Base-by-base conservation (phyloP, 2,888 invertebrate genomes). In the Acleris emargana region DNA sequence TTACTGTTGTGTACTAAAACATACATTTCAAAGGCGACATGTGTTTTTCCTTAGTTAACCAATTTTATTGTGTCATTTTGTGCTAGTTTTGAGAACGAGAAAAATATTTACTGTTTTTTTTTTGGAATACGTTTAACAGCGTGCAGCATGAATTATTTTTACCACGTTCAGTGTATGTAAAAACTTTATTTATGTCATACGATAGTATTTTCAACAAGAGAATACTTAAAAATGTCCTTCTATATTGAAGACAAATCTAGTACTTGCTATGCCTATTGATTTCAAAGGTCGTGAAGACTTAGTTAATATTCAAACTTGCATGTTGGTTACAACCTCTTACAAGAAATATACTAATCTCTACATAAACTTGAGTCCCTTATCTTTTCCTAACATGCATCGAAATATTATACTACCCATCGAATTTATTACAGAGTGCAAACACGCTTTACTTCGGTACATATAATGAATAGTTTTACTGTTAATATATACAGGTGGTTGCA, bases 1-100 rank as follows among this genome's bases (percentile, higher is more conserved):
- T 67, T 67, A 67, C 63, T 63, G 63, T 67, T 67, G 62, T 43
- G 49, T 63, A 67, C 57, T 17, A 54, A n/a, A 59, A 67, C 49
- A 17, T 47, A 28, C 43, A 58, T 17, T 50, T 62, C 58, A 42
- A 62, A 58, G 52, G 28, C 62, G 25, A 54, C 47, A 58, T 58
- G 58, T 67, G 63, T 67, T 54, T 67, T 58, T 63, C 50, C 50
- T 59, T 49, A 67, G 25, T 49, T 38, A 18, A 17, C 60, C 51
- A 54, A 38, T 54, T 62, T 62, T 45, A 60, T 64, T 55, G 42
- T 50, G 50, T 28, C 53, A 42, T 7, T 47, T 53, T 49, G 32
- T 47, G 42, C 45, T 59, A 32, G 28, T 20, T 38, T 54, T 50
- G 5, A 42, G 47, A 53, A 20, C 11, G 6, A 51, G 1, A 20